Base-by-base conservation (phyloP, 2,113 vertebrate species). In the Recurvirostra avosetta region DNA sequence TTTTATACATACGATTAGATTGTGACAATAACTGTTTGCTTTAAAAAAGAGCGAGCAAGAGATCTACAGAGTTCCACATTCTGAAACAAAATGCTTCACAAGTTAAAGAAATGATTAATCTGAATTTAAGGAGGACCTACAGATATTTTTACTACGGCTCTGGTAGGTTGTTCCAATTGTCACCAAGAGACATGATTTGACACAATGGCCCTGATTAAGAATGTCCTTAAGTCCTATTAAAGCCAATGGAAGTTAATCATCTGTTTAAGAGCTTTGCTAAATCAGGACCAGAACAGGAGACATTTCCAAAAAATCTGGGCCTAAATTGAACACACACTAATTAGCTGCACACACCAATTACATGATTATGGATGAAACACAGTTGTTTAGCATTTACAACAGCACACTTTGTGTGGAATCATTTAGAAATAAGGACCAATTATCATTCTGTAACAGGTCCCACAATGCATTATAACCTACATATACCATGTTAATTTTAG, bases 201-300 rank as follows among this genome's bases (percentile, higher is more conserved):
- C 91, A 97, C 95, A 96, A 93, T 89, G 89, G 91, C 91, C 92
- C 94, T 82, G 94, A 97, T 95, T 96, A 96, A 96, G 91, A 89
- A 91, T 92, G 91, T 97, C 89, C 92, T 97, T 97, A 97, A 97
- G 94, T 95, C 95, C 89, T 95, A 92, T 92, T 96, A 97, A 96
- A 97, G 97, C 91, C 97, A 95, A 91, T 94, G 92, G 95, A 94
- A 95, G 92, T 95, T 96, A 97, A 96, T 96, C 89, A 97, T 92
- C 92, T 95, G 95, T 97, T 97, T 97, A 95, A 96, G 94, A 91
- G 96, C 97, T 97, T 97, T 97, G 86, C 94, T 97, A 97, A 97
- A 97, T 97, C 92, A 97, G 96, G 96, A 97, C 88, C 95, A 95
- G 91, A 95, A 97, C 41, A 91, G 91, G 91, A 96, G 95, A 94